Evolutionary conservation across 2,797 vertebrate genomes (phyloP), one percentile per base, ranked within the genome.

Genomic region (Perodicticus potto): DNA sequence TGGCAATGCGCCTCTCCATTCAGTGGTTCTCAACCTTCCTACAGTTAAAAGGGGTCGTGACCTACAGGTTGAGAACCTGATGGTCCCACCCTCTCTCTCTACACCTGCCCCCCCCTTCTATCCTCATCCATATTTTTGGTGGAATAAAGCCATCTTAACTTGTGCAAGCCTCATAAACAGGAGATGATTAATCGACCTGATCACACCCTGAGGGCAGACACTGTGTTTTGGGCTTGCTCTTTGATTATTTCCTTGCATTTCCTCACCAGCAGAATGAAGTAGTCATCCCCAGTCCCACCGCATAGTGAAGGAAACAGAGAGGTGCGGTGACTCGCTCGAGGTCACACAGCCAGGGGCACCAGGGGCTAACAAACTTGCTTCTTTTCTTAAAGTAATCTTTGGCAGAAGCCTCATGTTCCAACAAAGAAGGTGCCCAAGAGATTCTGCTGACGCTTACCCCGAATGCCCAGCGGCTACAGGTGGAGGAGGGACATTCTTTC

Each of bases 361-460:
- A 3, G 14, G 1, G 59, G 13, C 34, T 77, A 14, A 29, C 9
- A 22, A 27, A 32, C 25, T 22, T 61, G 32, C 6, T 59, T 59
- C 3, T n/a, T 70, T 93, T 80, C 5, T 2, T 9, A 65, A 23
- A 72, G 61, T 1, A 11, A 10, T 55, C 10, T 57, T 74, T 55
- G 6, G 10, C 37, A 53, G 61, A 86, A 55, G 32, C 43, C 20
- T 5, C 20, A 10, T 4, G 1, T 49, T 34, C 27, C 49, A 19
- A n/a, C 25, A 61, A 19, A 29, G 37, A 1, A 17, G 80, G 37
- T 32, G 32, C 10, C 22, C 0, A 0, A 6, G 32, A 0, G 0
- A 29, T 20, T n/a, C 17, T 10, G 14, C 45, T 1, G 10, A 27
- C n/a, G 3, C 40, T 67, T 40, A 34, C 12, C 13, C 27, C 49